Conservation (phyloP, 2,888 invertebrate species). For the Schizotus pectinicornis region DNA sequence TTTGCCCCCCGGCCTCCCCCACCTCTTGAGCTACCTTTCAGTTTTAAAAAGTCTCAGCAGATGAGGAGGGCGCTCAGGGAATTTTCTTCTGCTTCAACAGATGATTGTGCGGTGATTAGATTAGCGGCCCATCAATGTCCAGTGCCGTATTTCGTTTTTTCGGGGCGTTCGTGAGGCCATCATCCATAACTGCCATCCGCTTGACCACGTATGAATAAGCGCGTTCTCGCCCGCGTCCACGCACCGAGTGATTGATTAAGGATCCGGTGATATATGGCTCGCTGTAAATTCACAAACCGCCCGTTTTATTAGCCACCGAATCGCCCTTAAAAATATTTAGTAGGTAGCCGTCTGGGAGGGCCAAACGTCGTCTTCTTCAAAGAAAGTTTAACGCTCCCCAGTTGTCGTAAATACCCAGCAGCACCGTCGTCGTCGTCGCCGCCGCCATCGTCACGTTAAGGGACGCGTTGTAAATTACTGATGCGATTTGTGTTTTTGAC, state of each 20-base stretch:
- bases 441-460: not conserved
- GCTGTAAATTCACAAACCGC: slow-evolving; percentile 46
- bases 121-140: not conserved
- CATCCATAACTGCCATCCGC: slow-evolving; percentile 52
- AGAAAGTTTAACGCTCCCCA: too few species aligned
- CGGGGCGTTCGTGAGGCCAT: slow-evolving; percentile 31
- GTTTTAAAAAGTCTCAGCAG: too few species aligned
- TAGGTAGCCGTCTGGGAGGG: not conserved
- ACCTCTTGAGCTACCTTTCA: too few species aligned
- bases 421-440: not conserved
- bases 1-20: too few species aligned
- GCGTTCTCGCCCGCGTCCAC: slow-evolving; percentile 35
- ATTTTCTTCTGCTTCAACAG: too few species aligned
- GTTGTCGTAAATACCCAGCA: slow-evolving; percentile 21
- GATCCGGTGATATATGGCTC: slow-evolving; percentile 45
- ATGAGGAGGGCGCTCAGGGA: too few species aligned
- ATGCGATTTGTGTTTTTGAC: slow-evolving; percentile 42
- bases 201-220: slow-evolving; percentile 53
- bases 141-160: slow-evolving; percentile 27
- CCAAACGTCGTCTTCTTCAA: too few species aligned
- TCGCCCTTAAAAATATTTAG: slow-evolving; percentile 37
- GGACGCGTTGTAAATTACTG: slow-evolving; percentile 37
- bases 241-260: slow-evolving; percentile 47
- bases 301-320: slow-evolving; percentile 48
- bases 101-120: too few species aligned